Evolutionary conservation across 2,113 vertebrate genomes (phyloP).

Genomic region (Eulemur rufifrons): DNA sequence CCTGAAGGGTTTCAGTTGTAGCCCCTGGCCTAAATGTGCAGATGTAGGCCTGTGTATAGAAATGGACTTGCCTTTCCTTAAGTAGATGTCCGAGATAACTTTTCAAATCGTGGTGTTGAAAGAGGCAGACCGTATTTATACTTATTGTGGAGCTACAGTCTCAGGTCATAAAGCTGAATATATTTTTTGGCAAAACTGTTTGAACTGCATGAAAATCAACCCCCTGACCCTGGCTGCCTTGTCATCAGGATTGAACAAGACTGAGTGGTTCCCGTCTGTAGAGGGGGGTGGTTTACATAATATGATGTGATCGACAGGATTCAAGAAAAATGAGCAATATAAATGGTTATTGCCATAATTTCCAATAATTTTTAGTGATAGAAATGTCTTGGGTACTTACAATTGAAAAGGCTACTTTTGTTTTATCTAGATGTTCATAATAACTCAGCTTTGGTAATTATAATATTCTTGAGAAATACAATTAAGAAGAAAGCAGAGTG

Average conservation of each 20-base stretch:
- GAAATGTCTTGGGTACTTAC: not conserved
- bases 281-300: not conserved
- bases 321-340: not conserved
- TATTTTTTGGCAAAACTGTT: not conserved
- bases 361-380: conserved; percentile 17
- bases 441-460: not conserved
- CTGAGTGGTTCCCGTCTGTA: not conserved
- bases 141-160: conserved; percentile 1
- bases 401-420: conserved; percentile 3
- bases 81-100: not conserved
- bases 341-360: not conserved
- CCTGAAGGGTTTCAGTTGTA: not conserved
- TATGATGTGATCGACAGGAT: not conserved
- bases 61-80: not conserved
- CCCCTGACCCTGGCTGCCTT: not conserved
- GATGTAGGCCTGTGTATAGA: not conserved
- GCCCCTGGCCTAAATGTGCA: not conserved
- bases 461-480: not conserved
- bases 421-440: conserved; percentile 25
- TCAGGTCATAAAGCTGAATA: not conserved
- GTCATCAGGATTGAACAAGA: conserved; percentile 7
- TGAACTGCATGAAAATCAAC: not conserved
- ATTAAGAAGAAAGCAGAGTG: not conserved
- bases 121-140: not conserved
- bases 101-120: not conserved